phyloP scores from a whole-genome alignment of 2,888 invertebrate genomes.

The Campoplex nolae region DNA sequence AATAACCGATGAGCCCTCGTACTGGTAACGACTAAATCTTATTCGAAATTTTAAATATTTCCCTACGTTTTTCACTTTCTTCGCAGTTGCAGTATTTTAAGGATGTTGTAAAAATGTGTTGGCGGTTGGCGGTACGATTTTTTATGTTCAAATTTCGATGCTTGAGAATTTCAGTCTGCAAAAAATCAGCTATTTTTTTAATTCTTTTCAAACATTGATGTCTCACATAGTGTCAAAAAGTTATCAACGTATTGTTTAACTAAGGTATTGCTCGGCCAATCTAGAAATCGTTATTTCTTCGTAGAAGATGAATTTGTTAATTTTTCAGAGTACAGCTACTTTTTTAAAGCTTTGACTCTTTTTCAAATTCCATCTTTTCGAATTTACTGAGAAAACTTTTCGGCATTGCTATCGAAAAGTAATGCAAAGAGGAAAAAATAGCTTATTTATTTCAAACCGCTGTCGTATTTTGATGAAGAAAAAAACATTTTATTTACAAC shows the following conservation, averaged over 20 bases:
- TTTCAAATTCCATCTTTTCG: no score
- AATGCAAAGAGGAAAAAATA: not conserved
- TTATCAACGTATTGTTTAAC: no score
- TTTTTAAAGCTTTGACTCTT: no score
- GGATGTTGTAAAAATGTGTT: not conserved
- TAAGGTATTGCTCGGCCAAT: no score
- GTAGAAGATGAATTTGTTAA: no score
- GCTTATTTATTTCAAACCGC: not conserved
- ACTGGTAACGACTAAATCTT: conserved; percentile 9
- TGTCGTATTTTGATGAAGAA: not conserved
- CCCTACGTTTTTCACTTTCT: conserved; percentile 14
- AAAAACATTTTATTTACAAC: not conserved
- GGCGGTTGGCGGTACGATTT: not conserved
- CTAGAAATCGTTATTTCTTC: no score
- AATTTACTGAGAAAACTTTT: no score
- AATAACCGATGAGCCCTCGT: conserved; percentile 1
- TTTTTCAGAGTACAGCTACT: no score
- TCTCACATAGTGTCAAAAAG: not conserved
- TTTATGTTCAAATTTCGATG: not conserved
- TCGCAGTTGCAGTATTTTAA: conserved; percentile 46
- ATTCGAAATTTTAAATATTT: conserved; percentile 10
- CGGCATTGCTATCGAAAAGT: no score
- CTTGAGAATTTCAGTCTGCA: not conserved
- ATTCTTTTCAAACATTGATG: not conserved
- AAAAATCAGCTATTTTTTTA: not conserved